Conservation (phyloP, 2,113 vertebrate species). For the Phalacrocorax aristotelis region DNA sequence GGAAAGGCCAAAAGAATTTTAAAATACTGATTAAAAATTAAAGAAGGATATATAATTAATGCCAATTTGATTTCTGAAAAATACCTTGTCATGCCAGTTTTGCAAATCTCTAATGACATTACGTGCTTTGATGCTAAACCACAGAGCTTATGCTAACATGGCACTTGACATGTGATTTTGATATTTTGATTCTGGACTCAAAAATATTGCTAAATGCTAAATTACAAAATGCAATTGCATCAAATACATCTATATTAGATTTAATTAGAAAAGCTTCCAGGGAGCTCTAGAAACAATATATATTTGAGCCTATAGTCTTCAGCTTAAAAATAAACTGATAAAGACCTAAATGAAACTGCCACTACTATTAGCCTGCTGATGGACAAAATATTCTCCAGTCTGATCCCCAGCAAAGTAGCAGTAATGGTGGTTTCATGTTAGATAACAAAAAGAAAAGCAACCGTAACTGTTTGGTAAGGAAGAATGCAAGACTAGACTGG, state of each 20-base stretch:
- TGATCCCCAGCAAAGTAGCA: neutral
- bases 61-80: neutral
- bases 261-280: neutral
- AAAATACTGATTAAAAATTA: neutral
- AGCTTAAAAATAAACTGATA: neutral
- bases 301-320: neutral
- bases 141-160: neutral
- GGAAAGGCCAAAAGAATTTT: neutral
- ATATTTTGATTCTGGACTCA: neutral
- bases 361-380: neutral
- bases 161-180: neutral
- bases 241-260: neutral
- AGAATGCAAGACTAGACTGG: neutral
- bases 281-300: neutral
- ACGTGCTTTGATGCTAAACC: neutral
- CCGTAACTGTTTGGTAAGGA: neutral
- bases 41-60: neutral
- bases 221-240: neutral
- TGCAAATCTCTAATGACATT: neutral
- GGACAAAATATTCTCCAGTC: neutral
- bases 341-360: neutral
- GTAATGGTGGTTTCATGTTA: neutral
- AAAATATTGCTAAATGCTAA: neutral
- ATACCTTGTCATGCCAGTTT: neutral
- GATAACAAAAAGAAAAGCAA: neutral